phyloP scores from a whole-genome alignment of 2,113 vertebrate genomes.

The Pelodiscus sinensis region DNA sequence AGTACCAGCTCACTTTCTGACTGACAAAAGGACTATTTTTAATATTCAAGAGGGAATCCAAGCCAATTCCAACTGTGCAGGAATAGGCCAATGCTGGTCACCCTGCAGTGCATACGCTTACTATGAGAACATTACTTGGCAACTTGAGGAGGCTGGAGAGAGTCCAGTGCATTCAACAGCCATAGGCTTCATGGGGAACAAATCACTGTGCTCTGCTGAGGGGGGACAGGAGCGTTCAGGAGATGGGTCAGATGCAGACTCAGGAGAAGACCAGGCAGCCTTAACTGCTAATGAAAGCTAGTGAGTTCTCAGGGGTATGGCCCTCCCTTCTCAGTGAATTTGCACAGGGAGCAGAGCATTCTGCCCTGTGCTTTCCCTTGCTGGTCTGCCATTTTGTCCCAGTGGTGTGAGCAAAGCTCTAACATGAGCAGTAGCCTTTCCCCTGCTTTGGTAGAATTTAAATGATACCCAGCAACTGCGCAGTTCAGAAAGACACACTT shows the following conservation, averaged over 20 bases:
- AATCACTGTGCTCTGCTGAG: neutral
- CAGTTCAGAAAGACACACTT: neutral
- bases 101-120: neutral
- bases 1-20: neutral
- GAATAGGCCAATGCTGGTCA: accelerated
- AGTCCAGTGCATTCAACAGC: neutral
- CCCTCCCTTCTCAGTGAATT: neutral
- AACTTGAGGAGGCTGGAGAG: neutral
- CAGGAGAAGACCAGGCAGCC: neutral
- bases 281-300: neutral
- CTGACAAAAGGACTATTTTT: neutral
- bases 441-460: neutral
- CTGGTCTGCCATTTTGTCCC: neutral
- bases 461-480: neutral
- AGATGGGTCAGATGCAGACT: neutral
- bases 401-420: neutral
- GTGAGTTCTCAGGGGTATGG: neutral
- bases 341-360: neutral
- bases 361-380: neutral
- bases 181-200: neutral
- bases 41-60: neutral
- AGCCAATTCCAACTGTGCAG: neutral
- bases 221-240: neutral
- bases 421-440: neutral
- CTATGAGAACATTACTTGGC: neutral